Base-by-base conservation (phyloP, 2,113 vertebrate genomes). In the Odontesthes bonariensis region DNA sequence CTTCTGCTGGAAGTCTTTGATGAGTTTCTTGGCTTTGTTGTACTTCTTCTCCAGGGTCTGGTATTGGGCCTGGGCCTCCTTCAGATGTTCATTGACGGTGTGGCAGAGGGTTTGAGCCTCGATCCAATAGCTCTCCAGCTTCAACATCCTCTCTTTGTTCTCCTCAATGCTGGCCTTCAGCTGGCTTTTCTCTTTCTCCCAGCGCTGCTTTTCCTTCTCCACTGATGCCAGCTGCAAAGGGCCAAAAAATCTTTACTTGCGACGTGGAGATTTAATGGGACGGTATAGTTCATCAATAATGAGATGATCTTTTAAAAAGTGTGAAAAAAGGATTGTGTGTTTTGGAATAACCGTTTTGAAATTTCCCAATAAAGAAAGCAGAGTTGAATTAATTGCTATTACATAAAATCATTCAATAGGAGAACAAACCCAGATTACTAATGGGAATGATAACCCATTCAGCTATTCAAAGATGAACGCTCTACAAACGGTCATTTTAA, bases 1-100 rank as follows among this genome's bases (percentile, higher is more conserved):
- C 98, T 98, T 99, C 93, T 98, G 97, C 82, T 99, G 98, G 91
- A 97, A 99, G 88, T 99, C 98, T 88, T 99, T 99, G 93, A 99
- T 99, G 89, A 99, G 79, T 75, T 99, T 99, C 94, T 99, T 99
- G 76, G 98, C 98, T 89, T 99, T 99, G 93, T 98, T 99, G 81
- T 99, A 99, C 77, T 99, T 99, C 94, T 99, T 99, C 91, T 99
- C 98, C 88, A 99, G 91, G 63, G 96, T 84, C 91, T 99, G 97
- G 87, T 99, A 98, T 86, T 99, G 98, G 56, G 94, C 96, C 86
- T 99, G 98, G 0, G 97, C 98, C 87, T 99, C 98, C 91, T 99
- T 99, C 85, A 99, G 95, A 88, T 99, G 98, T 60, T 98, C 97
- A 2, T 99, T 99, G 79, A 99, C 97, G 0, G 96, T 98, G 88